Base-by-base conservation (phyloP, 2,797 vertebrate species). In the Crocodylus rhombifer region DNA sequence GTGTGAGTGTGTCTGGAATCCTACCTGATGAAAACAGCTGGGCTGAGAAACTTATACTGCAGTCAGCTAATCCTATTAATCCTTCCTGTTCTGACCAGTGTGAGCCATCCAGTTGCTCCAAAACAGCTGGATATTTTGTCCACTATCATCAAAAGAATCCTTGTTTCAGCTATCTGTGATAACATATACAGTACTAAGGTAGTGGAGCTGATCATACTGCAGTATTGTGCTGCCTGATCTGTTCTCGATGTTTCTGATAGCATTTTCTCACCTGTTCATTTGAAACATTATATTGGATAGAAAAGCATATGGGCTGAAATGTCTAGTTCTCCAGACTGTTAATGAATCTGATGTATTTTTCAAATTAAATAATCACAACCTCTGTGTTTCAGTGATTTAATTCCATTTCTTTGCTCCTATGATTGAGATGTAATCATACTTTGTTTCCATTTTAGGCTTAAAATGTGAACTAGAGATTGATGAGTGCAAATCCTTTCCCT, bases 401-500 rank as follows among this genome's bases (percentile, higher is more conserved):
- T 26, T 75, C 71, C 18, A 58, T 21, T 2, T 91, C 65, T 13
- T 7, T 86, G 4, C 84, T 91, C 67, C 42, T 51, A 10, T 51
- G 42, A 51, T 51, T 65, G 21, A n/a, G 42, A 14, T 77, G 74
- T 77, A 60, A 21, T 89, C 58, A 69, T 90, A 63, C 42, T 92
- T 95, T 95, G 76, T 78, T 95, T 96, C 15, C 62, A 6, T 97
- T 97, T 71, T 96, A 99, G 99, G 99, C 90, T 98, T 99, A 82
- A 99, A 99, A 95, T 99, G 99, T 98, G 99, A 99, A 97, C 97
- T 97, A 56, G 98, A 99, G 97, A 97, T 99, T 64, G 98, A 99
- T 80, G 99, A 99, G 88, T 99, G 99, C 93, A 98, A 98, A 91
- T 99, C 99, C 1, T 95, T 97, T 91, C 99, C 99, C 0, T 99